These are phyloP conservation scores for Scolopax bukidnonensis DNA, from an alignment of 2,797 vertebrate species.

Conservation along the genomic window DNA sequence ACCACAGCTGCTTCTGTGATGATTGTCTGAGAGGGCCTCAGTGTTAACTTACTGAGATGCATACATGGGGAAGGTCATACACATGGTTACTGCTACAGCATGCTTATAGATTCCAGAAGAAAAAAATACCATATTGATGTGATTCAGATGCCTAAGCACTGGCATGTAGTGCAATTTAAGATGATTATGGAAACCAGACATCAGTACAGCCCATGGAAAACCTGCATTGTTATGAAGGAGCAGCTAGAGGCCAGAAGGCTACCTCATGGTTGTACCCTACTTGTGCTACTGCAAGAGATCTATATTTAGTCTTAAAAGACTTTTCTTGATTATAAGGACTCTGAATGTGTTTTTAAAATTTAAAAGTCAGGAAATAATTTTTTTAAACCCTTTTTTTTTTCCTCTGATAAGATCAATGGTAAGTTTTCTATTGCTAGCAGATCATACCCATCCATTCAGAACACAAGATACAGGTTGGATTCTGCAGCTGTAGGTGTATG, in stretches of 20 bases:
- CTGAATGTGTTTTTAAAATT: background rate
- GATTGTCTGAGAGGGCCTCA: background rate
- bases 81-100: background rate
- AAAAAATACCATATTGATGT: background rate
- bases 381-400: background rate
- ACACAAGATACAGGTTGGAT: background rate
- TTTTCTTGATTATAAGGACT: background rate
- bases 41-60: background rate
- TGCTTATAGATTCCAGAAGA: background rate
- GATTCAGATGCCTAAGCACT: background rate
- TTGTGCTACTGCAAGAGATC: background rate
- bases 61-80: background rate
- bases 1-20: conserved; percentile 32
- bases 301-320: background rate
- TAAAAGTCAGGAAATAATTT: background rate
- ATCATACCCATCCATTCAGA: background rate
- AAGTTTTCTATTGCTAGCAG: background rate
- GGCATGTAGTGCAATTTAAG: background rate
- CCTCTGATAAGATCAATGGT: background rate
- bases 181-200: background rate
- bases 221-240: background rate
- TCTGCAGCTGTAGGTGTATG: background rate
- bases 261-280: background rate
- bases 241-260: background rate
- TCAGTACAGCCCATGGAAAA: background rate